A percentile compares a stretch with the other conserved stretches of the same genome.
Conservation (phyloP, 2,888 invertebrate genomes). For the Microctonus aethiopoides region DNA sequence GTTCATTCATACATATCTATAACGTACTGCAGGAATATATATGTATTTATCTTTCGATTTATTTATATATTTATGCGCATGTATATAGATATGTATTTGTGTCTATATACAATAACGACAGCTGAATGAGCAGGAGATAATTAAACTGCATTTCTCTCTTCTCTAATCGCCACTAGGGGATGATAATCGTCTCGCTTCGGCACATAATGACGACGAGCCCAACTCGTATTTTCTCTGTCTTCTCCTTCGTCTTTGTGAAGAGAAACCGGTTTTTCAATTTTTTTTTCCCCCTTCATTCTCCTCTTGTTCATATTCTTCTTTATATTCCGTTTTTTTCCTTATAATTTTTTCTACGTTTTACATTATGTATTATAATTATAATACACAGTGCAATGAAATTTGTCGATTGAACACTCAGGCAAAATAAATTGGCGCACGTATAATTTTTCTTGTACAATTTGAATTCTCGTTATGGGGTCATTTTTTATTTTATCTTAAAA, state of each 20-base stretch:
- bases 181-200: constrained; percentile 34
- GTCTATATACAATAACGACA: neutral
- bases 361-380: neutral
- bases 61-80: too few relatives aligned
- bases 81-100: neutral
- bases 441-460: neutral
- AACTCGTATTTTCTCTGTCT: neutral
- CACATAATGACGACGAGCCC: constrained; percentile 30
- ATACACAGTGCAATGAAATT: neutral
- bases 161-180: constrained; percentile 25
- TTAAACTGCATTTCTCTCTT: constrained; percentile 29
- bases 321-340: constrained; percentile 6
- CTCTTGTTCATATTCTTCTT: neutral
- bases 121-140: constrained; percentile 20
- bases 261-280: constrained; percentile 31
- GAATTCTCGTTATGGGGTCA: neutral
- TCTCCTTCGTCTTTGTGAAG: constrained; percentile 11
- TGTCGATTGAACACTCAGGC: neutral
- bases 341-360: neutral
- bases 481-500: neutral
- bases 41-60: too few relatives aligned
- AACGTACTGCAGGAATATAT: too few relatives aligned
- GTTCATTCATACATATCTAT: neutral
- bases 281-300: neutral
- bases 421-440: neutral